phyloP scores from a whole-genome alignment of 1,140 invertebrate species.

The Drosophila santomea region DNA sequence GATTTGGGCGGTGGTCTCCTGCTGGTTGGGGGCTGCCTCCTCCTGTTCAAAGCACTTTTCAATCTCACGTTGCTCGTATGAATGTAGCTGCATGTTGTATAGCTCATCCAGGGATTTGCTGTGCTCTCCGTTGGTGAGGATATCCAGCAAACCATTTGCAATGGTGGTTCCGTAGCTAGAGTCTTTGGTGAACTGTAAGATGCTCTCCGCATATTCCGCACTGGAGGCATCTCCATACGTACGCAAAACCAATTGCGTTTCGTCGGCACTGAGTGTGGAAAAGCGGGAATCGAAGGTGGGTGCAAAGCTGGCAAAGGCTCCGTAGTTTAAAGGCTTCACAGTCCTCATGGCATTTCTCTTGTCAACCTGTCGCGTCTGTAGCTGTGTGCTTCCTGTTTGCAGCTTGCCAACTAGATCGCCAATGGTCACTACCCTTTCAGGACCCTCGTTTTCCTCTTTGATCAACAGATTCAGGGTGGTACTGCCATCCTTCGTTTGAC shows the following conservation, averaged over 20 bases:
- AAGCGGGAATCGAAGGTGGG: conserved; percentile 98
- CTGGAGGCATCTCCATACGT: conserved; percentile 96
- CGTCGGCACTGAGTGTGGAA: conserved; percentile 96
- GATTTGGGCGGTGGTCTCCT: conserved; percentile 71
- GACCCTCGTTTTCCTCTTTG: conserved; percentile 89
- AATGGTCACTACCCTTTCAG: conserved; percentile 92
- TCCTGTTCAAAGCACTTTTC: conserved; percentile 75
- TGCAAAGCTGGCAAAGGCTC: conserved; percentile 97
- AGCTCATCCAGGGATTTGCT: conserved; percentile 89
- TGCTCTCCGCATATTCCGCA: conserved; percentile 94
- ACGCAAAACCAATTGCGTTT: conserved; percentile 95
- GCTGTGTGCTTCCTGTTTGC: conserved; percentile 90
- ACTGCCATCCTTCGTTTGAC: conserved; percentile 92
- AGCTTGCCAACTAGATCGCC: conserved; percentile 94
- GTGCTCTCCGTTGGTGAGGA: conserved; percentile 94
- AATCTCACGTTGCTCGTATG: conserved; percentile 75
- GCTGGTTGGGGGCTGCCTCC: conserved; percentile 15
- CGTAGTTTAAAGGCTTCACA: conserved; percentile 96
- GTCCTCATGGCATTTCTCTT: conserved; percentile 94
- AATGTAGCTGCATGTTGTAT: conserved; percentile 84
- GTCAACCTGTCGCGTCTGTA: conserved; percentile 92
- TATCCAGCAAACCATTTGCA: conserved; percentile 93
- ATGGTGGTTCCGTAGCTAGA: conserved; percentile 92
- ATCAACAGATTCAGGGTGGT: conserved; percentile 94
- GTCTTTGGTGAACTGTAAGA: conserved; percentile 92